Evolutionary conservation across 2,113 vertebrate species (phyloP).

Genomic region (Junco hyemalis): DNA sequence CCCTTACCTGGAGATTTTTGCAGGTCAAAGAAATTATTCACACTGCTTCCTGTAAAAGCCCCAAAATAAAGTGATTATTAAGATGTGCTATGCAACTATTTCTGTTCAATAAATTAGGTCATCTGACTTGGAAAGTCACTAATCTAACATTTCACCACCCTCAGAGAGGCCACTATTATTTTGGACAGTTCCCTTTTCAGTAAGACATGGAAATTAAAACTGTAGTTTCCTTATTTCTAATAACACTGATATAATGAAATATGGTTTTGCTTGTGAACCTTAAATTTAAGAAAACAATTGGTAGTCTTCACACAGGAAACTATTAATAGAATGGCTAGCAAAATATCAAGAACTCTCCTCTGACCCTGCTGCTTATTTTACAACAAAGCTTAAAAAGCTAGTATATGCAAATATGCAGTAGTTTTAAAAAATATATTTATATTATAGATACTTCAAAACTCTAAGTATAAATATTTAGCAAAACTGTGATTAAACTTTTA

Average conservation of each 20-base stretch:
- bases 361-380: background rate
- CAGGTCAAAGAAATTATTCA: background rate
- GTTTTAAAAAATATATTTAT: background rate
- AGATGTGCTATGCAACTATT: background rate
- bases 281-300: background rate
- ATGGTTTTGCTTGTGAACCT: background rate
- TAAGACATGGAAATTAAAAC: background rate
- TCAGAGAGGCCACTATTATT: background rate
- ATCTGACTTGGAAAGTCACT: background rate
- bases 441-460: background rate
- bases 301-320: background rate
- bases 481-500: background rate
- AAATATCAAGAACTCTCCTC: background rate
- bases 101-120: background rate
- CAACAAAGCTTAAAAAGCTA: background rate
- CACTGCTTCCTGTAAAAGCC: background rate
- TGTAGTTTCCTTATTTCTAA: background rate
- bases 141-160: background rate
- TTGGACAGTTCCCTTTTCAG: background rate
- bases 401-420: background rate
- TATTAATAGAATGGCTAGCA: background rate
- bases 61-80: background rate
- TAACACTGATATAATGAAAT: background rate
- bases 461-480: background rate
- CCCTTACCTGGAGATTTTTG: background rate